These are phyloP conservation scores for Zaprionus capensis DNA, from an alignment of 1,140 invertebrate genomes.

Conservation along the genomic window DNA sequence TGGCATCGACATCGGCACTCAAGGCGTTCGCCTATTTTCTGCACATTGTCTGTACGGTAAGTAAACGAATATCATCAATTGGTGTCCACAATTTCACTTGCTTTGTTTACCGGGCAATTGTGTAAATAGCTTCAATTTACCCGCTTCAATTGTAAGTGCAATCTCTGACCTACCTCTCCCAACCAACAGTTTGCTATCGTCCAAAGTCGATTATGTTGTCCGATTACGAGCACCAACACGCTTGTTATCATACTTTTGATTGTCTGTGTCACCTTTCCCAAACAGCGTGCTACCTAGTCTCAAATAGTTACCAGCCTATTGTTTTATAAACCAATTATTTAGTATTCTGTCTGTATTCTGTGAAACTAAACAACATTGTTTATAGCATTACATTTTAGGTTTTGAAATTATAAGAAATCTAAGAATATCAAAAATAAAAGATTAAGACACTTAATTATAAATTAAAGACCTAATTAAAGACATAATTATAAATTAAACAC, in stretches of 20 bases:
- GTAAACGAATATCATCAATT: slow-evolving; percentile 41
- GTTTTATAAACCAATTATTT: too few species aligned
- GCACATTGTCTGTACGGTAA: slow-evolving; percentile 70
- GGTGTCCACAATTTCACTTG: slow-evolving; percentile 10
- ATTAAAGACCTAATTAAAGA: too few species aligned
- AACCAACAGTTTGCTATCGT: neutral
- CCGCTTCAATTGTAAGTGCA: neutral
- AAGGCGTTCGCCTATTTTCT: slow-evolving; percentile 66
- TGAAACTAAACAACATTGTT: neutral
- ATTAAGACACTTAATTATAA: too few species aligned
- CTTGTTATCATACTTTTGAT: too few species aligned
- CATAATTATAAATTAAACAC: too few species aligned
- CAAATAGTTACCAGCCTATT: neutral
- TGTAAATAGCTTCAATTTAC: slow-evolving; percentile 30
- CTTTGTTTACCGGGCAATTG: slow-evolving; percentile 29
- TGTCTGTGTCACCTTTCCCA: too few species aligned
- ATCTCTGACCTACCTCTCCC: neutral
- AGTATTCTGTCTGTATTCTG: too few species aligned
- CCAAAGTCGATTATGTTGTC: neutral
- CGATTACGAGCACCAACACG: neutral
- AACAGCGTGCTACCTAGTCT: neutral
- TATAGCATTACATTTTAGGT: neutral
- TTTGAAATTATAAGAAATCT: too few species aligned
- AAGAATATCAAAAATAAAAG: too few species aligned
- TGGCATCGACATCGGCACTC: slow-evolving; percentile 69